Conservation (phyloP, 2,113 vertebrate genomes). For the Perccottus glenii region DNA sequence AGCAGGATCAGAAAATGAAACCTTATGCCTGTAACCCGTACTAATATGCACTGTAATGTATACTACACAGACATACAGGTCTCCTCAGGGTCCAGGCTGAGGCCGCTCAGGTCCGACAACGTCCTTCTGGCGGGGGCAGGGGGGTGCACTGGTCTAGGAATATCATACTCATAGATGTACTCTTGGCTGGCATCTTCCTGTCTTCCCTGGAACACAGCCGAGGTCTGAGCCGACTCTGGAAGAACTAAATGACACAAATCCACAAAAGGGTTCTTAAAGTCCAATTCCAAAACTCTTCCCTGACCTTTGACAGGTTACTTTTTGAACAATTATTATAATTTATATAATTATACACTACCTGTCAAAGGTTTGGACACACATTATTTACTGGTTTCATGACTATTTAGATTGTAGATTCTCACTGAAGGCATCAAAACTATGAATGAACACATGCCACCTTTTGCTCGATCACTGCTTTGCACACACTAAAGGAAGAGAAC, state of each 20-base stretch:
- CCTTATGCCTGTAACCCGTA: not conserved
- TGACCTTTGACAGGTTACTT: too few relatives aligned
- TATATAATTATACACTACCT: too few relatives aligned
- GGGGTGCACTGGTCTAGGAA: constrained; percentile 82
- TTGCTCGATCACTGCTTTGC: too few relatives aligned
- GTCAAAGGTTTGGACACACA: too few relatives aligned
- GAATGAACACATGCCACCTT: too few relatives aligned
- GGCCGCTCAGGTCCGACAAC: constrained; percentile 85
- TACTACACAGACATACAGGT: constrained; percentile 52
- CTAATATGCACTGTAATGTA: not conserved
- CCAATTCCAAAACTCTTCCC: too few relatives aligned
- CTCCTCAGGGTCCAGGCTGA: constrained; percentile 80
- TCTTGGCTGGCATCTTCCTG: constrained; percentile 74
- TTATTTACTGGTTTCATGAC: too few relatives aligned
- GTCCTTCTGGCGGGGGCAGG: constrained; percentile 81
- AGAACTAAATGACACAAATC: constrained; percentile 2
- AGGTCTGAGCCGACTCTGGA: constrained; percentile 60
- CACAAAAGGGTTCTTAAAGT: too few relatives aligned
- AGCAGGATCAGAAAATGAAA: not conserved
- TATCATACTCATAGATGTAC: constrained; percentile 88
- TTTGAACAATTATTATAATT: too few relatives aligned
- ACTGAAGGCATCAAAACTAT: too few relatives aligned
- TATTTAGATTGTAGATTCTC: too few relatives aligned
- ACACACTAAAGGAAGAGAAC: too few relatives aligned
- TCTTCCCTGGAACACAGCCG: constrained; percentile 59